These are phyloP conservation scores for Procavia capensis DNA, from an alignment of 2,113 vertebrate species.

Conservation along the genomic window DNA sequence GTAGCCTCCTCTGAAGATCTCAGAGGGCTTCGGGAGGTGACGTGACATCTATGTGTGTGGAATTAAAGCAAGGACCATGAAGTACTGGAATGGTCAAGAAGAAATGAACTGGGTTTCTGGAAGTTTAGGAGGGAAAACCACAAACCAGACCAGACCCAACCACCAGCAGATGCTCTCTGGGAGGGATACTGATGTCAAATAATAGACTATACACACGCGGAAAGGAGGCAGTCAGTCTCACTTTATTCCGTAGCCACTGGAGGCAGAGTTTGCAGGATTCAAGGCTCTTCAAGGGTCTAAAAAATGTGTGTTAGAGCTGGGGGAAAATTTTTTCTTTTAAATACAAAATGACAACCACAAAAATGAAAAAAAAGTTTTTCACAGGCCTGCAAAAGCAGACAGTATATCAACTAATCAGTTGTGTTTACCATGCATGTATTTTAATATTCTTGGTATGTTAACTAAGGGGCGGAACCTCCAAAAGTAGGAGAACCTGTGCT, in stretches of 20 bases:
- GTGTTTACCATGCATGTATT: background rate
- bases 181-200: background rate
- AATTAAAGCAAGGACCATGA: conserved; percentile 43
- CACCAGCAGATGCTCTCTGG: background rate
- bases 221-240: background rate
- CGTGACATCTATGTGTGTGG: background rate
- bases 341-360: conserved; percentile 23
- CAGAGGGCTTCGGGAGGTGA: background rate
- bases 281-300: background rate
- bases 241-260: background rate
- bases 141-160: background rate
- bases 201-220: background rate
- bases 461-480: background rate
- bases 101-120: conserved; percentile 48
- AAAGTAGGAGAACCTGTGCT: background rate
- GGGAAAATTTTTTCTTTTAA: conserved; percentile 35
- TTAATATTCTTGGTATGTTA: background rate
- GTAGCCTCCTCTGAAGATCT: background rate
- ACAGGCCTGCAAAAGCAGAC: background rate
- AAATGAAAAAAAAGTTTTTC: background rate
- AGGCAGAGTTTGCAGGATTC: background rate
- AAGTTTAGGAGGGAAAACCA: background rate
- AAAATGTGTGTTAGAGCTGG: background rate
- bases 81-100: conserved; percentile 16
- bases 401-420: background rate